Evolutionary conservation across 1,140 invertebrate species (phyloP).

Genomic region (Penaeus japonicus): DNA sequence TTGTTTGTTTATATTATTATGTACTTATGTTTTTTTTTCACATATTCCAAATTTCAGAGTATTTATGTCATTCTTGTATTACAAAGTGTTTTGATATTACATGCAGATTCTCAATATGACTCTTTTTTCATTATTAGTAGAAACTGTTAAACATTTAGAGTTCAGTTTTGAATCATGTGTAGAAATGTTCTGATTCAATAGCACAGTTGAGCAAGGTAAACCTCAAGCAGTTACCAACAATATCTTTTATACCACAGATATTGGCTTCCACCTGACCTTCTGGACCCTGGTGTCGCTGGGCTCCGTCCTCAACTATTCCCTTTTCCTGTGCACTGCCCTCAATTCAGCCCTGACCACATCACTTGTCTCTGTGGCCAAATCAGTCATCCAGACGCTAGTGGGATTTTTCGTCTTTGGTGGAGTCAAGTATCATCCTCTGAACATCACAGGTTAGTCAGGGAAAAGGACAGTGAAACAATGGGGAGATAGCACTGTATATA

Average conservation of each 20-base stretch:
- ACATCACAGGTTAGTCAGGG: constrained; percentile 62
- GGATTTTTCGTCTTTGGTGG: constrained; percentile 68
- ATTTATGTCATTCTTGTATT: too few relatives aligned
- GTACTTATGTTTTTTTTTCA: too few relatives aligned
- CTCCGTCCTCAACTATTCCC: constrained; percentile 66
- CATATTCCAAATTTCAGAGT: too few relatives aligned
- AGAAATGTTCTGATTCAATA: background rate
- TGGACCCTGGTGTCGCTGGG: constrained; percentile 64
- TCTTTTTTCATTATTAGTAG: too few relatives aligned
- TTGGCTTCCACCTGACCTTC: constrained; percentile 63
- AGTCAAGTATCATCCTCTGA: constrained; percentile 61
- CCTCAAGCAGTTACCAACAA: background rate
- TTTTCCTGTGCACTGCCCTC: constrained; percentile 67
- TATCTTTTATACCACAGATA: constrained; percentile 56
- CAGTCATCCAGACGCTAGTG: constrained; percentile 66
- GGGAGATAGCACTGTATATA: too few relatives aligned
- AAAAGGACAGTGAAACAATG: background rate
- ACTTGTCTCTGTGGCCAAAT: constrained; percentile 67
- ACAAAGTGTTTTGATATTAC: too few relatives aligned
- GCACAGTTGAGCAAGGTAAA: too few relatives aligned
- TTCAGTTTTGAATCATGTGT: background rate
- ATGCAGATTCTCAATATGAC: too few relatives aligned
- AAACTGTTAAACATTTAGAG: too few relatives aligned
- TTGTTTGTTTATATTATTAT: background rate
- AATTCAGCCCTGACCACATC: constrained; percentile 68